phyloP scores from a whole-genome alignment of 2,797 vertebrate genomes.

The Graptemys geographica region DNA sequence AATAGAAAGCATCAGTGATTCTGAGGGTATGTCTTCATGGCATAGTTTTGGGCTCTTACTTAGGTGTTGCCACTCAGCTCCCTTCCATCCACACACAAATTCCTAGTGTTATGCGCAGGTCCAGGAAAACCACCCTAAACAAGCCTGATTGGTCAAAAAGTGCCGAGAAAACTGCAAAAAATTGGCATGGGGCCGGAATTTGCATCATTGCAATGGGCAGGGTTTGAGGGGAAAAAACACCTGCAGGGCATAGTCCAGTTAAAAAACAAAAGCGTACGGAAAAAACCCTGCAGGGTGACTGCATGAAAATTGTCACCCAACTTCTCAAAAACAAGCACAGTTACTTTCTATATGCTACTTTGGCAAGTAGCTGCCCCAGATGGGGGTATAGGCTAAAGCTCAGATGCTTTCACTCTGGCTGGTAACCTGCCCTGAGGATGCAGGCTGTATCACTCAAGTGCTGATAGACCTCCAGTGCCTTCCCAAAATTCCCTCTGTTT shows the following conservation, averaged over 20 bases:
- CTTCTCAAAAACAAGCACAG: no score
- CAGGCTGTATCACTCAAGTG: background rate
- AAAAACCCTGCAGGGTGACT: no score
- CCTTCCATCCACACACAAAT: background rate
- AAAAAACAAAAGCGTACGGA: no score
- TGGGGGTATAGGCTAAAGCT: background rate
- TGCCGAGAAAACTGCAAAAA: no score
- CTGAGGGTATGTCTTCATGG: background rate
- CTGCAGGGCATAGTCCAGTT: no score
- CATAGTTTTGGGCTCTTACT: background rate
- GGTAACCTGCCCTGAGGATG: background rate
- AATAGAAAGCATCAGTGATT: background rate
- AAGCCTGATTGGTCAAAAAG: background rate
- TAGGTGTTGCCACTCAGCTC: background rate
- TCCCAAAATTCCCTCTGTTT: background rate
- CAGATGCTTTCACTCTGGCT: background rate
- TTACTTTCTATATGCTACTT: no score
- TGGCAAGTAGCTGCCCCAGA: background rate
- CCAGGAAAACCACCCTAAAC: background rate
- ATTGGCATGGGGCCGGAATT: no score
- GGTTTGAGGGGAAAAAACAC: no score
- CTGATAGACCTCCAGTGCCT: background rate
- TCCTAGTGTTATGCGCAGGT: background rate
- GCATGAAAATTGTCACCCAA: no score
- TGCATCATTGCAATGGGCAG: no score